phyloP scores from a whole-genome alignment of 2,113 vertebrate species.

The Neomonachus schauinslandi region DNA sequence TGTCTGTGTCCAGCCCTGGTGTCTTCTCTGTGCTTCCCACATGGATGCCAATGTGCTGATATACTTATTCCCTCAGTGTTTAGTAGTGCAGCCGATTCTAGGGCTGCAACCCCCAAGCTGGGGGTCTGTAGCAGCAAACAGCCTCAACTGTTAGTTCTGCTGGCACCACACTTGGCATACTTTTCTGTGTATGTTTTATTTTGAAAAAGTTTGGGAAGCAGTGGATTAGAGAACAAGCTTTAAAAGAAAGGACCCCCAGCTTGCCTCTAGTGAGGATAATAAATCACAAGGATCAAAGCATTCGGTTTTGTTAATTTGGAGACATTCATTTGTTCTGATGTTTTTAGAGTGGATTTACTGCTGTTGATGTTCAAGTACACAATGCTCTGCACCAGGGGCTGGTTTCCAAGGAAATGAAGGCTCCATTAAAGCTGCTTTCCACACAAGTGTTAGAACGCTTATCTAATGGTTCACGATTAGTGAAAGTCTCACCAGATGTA shows the following conservation, averaged over 20 bases:
- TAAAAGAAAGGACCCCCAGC: neutral
- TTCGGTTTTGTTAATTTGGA: conserved; percentile 39
- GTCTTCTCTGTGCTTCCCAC: neutral
- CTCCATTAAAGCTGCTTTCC: neutral
- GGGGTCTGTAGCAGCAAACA: neutral
- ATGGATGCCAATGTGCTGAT: no score
- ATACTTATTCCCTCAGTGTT: neutral
- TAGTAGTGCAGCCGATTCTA: accelerated
- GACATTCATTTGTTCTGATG: neutral
- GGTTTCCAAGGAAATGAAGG: conserved; percentile 53
- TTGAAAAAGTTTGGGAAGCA: conserved; percentile 28
- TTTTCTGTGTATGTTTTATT: neutral
- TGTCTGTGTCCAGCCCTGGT: no score
- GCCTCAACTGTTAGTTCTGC: neutral
- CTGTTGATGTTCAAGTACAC: neutral
- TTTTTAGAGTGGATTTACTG: neutral
- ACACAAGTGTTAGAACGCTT: neutral
- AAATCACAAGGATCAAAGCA: neutral
- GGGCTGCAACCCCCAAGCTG: neutral
- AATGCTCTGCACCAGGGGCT: neutral
- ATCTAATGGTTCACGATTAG: neutral
- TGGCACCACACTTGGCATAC: neutral
- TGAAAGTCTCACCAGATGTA: neutral
- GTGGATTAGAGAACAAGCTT: conserved; percentile 18
- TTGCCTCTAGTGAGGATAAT: neutral